Evolutionary conservation across 1,140 invertebrate genomes (phyloP), one percentile per base, ranked within the genome.

Genomic region (Gerris buenoi): DNA sequence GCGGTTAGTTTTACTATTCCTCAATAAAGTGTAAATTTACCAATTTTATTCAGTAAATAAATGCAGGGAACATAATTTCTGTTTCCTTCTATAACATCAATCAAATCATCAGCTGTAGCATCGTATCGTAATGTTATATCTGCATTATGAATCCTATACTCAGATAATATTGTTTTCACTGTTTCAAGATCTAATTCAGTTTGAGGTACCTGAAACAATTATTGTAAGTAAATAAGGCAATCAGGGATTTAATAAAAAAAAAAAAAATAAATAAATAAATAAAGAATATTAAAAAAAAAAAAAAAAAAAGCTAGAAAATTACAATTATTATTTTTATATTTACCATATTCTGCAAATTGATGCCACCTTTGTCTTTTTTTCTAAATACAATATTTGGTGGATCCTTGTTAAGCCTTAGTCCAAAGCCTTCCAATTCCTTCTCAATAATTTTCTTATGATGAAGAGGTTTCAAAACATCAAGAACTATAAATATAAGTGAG

Each of bases 131-230:
- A 79, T 0, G 92, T 94, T 28, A 98, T 90, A 77, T 98, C 97
- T 63, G 97, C 97, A 82, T 99, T 99, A 75, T 98, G 93, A 68
- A 99, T 99, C 79, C 91, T 93, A 77, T 99, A 99, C 78, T 99
- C 97, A 0, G 90, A 90, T 26, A 99, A 79, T 76, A 99, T 98
- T 10, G 91, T 88, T 81, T 95, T 98, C 0, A 99, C 97, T 1
- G 91, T 87, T 72, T 99, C 97, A 26, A 87, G 73, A 79, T 99
- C 97, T 64, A 99, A 79, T 79, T 99, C 97, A 1, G 91, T 88
- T 82, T 99, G 97, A 1, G 86, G n/a, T n/a, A n/a, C n/a, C n/a
- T n/a, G n/a, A n/a, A n/a, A n/a, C n/a, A n/a, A n/a, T n/a, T n/a
- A n/a, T n/a, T n/a, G n/a, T n/a, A n/a, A n/a, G n/a, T n/a, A n/a